Base-by-base conservation (phyloP, 2,797 vertebrate genomes). In the Chromis chromis region DNA sequence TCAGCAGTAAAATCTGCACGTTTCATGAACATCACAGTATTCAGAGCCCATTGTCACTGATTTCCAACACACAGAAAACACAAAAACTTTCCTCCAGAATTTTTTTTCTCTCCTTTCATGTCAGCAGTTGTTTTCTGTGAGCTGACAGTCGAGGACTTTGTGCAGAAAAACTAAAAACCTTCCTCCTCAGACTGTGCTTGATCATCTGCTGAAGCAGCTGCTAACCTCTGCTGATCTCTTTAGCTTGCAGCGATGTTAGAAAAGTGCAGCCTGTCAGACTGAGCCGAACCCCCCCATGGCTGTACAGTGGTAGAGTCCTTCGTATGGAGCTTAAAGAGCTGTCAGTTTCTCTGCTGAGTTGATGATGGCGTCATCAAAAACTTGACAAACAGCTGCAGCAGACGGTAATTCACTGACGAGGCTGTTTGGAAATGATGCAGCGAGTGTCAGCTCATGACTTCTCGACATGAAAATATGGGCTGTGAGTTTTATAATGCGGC, bases 351-450 rank as follows among this genome's bases (percentile, higher is more conserved):
- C 54, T 69, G 39, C 59, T 54, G 55, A 64, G 59, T 49, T 24
- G 61, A 61, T 10, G 3, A 40, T 60, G 48, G 4, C 12, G 21
- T 58, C 55, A 64, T 60, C 46, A 55, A 57, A 71, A 58, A 53
- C 25, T n/a, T 31, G 69, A 78, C 50, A 74, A 70, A 78, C 31
- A 33, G 63, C 56, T 36, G 2, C 14, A n/a, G 63, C 59, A 71
- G 57, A 39, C 13, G 16, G 65, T 63, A 59, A 69, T 39, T 70
- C 59, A 68, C 67, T 54, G 65, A 68, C 56, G 31, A 24, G 19
- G 60, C 48, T 50, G 65, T 81, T 31, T 72, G 63, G 27, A 46
- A 79, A 76, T 50, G 52, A 74, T 69, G 64, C 50, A 21, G 36
- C 1, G 3, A 17, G 27, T 17, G 67, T 70, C 66, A 58, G 50